These are phyloP conservation scores for Pyrrhura leucotis DNA, from an alignment of 2,797 vertebrate genomes.

Conservation along the genomic window DNA sequence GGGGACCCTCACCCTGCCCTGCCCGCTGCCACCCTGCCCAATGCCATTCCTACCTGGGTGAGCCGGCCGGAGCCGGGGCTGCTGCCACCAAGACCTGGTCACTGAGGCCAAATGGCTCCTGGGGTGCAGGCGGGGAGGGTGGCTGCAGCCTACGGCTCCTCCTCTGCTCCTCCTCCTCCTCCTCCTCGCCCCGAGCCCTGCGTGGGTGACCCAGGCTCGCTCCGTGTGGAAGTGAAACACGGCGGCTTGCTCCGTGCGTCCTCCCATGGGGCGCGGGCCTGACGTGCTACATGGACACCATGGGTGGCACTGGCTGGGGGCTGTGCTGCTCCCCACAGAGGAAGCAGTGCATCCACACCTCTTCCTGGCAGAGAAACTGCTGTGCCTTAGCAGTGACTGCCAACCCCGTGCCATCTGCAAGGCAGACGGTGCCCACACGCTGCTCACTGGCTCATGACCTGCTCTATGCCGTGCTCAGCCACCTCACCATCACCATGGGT, in stretches of 20 bases:
- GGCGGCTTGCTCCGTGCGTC: not conserved
- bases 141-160: constrained; percentile 54
- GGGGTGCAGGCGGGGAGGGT: constrained; percentile 25
- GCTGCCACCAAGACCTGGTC: constrained; percentile 6
- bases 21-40: not conserved
- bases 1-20: not conserved
- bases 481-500: not conserved
- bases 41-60: constrained; percentile 13
- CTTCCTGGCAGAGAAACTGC: constrained; percentile 7
- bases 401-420: not conserved
- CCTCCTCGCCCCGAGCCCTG: constrained; percentile 20
- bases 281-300: rapidly evolving
- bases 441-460: rapidly evolving
- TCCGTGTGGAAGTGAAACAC: constrained; percentile 33
- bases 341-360: not conserved
- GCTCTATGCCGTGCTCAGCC: rapidly evolving
- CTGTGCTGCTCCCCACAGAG: not conserved
- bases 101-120: constrained; percentile 53
- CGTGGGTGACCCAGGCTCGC: not conserved
- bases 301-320: not conserved
- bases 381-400: not conserved
- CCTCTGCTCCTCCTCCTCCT: constrained; percentile 59
- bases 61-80: not conserved
- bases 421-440: not conserved
- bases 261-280: not conserved